A percentile compares a stretch with the other conserved stretches of the same genome.
Evolutionary conservation across 1,140 invertebrate genomes (phyloP).

Genomic region (Tetramorium parvispinum): DNA sequence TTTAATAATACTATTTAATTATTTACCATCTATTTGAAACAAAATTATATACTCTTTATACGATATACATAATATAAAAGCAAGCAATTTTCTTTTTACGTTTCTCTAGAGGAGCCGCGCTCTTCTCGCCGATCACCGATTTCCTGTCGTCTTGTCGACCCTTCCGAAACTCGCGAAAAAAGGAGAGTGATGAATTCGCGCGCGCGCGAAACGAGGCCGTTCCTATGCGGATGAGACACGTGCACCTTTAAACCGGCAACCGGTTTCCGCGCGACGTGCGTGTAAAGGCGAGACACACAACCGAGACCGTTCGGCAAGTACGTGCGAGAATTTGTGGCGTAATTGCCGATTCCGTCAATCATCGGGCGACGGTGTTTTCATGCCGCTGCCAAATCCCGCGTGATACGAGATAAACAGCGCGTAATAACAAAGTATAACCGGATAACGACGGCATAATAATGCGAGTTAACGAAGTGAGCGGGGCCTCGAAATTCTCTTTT

Average conservation of each 20-base stretch:
- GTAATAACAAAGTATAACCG: slow-evolving; percentile 72
- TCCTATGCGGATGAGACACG: slow-evolving; percentile 64
- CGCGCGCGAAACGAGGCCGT: slow-evolving; percentile 55
- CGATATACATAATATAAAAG: not conserved
- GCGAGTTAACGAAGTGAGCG: slow-evolving; percentile 68
- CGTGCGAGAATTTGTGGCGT: slow-evolving; percentile 72
- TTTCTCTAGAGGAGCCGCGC: slow-evolving; percentile 37
- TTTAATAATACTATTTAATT: slow-evolving; percentile 19
- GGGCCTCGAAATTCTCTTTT: slow-evolving; percentile 49
- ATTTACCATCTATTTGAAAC: not conserved
- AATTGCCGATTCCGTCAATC: slow-evolving; percentile 76
- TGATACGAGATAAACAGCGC: slow-evolving; percentile 60
- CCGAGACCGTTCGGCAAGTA: slow-evolving; percentile 73
- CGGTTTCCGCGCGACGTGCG: slow-evolving; percentile 74
- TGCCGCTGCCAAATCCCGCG: slow-evolving; percentile 59
- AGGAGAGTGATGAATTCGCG: slow-evolving; percentile 49
- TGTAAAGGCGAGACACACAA: slow-evolving; percentile 62
- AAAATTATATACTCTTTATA: not conserved
- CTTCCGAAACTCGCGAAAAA: slow-evolving; percentile 53
- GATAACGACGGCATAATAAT: slow-evolving; percentile 71
- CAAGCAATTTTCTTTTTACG: not conserved
- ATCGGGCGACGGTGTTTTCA: slow-evolving; percentile 59
- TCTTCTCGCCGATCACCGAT: slow-evolving; percentile 28
- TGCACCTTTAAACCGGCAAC: slow-evolving; percentile 72
- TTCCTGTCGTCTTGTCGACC: not conserved